Conservation (phyloP, 53 echinoderm and acorn worm genomes). For the Glandiceps talaboti region DNA sequence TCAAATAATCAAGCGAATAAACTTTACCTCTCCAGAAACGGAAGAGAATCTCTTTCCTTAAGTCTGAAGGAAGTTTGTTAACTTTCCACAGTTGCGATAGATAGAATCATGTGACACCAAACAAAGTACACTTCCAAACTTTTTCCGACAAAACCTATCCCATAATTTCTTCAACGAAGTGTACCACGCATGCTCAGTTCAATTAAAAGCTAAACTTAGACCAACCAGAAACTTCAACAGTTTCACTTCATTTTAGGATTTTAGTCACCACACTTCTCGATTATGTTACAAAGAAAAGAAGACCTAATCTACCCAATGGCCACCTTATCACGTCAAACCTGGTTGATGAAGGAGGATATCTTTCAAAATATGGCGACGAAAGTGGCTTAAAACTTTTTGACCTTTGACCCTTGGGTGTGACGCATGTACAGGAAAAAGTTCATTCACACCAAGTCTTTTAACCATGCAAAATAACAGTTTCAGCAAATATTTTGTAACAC, state of each 20-base stretch:
- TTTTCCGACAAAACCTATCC: conserved; percentile 33
- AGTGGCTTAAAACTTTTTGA: neutral
- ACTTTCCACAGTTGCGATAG: neutral
- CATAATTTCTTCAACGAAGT: conserved; percentile 37
- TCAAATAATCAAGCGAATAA: neutral
- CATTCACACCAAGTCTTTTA: too few species aligned
- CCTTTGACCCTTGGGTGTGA: neutral
- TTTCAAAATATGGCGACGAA: too few species aligned
- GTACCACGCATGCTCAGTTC: conserved; percentile 57
- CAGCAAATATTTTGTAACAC: too few species aligned
- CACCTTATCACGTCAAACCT: neutral
- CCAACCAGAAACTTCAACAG: neutral
- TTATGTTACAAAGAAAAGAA: neutral
- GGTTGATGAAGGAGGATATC: neutral
- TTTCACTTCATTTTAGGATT: neutral
- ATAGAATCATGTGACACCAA: neutral
- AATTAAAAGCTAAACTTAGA: conserved; percentile 21
- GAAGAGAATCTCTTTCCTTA: neutral
- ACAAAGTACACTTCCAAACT: conserved; percentile 4
- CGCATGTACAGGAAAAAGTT: too few species aligned
- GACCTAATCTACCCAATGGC: neutral
- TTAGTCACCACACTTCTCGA: neutral
- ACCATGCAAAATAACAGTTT: too few species aligned
- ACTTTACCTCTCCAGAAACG: neutral
- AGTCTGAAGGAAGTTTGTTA: neutral